phyloP scores from a whole-genome alignment of 2,888 invertebrate genomes.

The Augochlorella aurata region DNA sequence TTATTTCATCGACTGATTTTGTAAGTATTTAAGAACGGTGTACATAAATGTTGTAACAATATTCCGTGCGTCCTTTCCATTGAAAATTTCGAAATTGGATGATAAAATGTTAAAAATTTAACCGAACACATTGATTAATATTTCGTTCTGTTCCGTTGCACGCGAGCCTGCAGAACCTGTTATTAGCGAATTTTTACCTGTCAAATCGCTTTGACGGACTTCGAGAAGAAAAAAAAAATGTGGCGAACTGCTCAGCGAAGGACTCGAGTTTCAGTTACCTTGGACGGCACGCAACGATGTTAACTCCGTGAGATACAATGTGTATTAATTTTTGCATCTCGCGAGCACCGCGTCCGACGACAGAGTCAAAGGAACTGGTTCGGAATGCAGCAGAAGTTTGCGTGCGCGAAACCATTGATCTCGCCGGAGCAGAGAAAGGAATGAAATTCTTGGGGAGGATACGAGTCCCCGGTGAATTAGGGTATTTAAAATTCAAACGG shows the following conservation, averaged over 20 bases:
- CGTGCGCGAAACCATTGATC: conserved; percentile 25
- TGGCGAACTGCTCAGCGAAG: not conserved
- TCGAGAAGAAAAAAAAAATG: not conserved
- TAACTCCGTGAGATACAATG: conserved; percentile 47
- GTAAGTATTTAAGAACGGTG: no score
- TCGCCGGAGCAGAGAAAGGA: not conserved
- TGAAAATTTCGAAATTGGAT: no score
- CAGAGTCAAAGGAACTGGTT: conserved; percentile 38
- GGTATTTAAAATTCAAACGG: not conserved
- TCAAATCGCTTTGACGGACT: not conserved
- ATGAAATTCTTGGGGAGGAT: conserved; percentile 17
- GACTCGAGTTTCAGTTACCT: not conserved
- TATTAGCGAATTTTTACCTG: not conserved
- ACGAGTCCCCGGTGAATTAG: conserved; percentile 5
- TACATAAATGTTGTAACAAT: no score
- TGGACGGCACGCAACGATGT: conserved; percentile 32
- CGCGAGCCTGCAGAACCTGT: no score
- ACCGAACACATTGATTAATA: no score
- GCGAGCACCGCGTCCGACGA: not conserved
- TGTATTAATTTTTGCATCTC: conserved; percentile 48
- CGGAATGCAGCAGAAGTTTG: not conserved
- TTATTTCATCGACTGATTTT: no score
- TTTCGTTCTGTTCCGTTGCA: no score
- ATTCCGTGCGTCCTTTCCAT: no score
- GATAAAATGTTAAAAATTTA: no score